Conservation (phyloP, 64 coral and sea anemone species). For the Platygyra sinensis region DNA sequence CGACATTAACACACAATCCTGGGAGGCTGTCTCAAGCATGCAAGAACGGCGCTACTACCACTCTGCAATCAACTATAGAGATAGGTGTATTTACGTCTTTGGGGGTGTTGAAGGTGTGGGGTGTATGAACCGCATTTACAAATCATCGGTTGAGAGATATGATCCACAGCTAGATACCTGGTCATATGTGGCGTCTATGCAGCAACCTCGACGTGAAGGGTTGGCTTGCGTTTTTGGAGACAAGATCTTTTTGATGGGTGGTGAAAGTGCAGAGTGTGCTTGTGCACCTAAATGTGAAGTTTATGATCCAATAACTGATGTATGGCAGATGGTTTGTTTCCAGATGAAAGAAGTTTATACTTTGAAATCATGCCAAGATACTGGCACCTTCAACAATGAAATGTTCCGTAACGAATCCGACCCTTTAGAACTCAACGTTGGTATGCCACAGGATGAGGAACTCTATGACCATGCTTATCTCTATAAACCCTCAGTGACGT, state of each 20-base stretch:
- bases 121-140: not conserved
- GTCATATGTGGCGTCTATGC: constrained; percentile 20
- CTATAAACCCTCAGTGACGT: not conserved
- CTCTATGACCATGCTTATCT: not conserved
- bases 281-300: constrained; percentile 18
- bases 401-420: not conserved
- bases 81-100: constrained; percentile 34
- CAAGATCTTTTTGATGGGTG: constrained; percentile 30
- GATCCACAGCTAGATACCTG: not conserved
- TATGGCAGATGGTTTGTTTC: not conserved
- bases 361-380: not conserved
- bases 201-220: constrained; percentile 8
- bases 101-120: not conserved
- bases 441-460: not conserved
- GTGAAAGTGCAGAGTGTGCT: not conserved
- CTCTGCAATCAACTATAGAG: constrained; percentile 9
- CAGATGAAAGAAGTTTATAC: not conserved
- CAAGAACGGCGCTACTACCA: constrained; percentile 4
- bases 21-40: constrained; percentile 18
- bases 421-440: not conserved
- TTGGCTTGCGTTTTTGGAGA: constrained; percentile 18
- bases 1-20: constrained; percentile 12
- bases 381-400: not conserved
- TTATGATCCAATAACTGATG: not conserved
- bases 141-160: not conserved